phyloP scores from a whole-genome alignment of 2,888 invertebrate species.

The Temnothorax ravouxi region DNA sequence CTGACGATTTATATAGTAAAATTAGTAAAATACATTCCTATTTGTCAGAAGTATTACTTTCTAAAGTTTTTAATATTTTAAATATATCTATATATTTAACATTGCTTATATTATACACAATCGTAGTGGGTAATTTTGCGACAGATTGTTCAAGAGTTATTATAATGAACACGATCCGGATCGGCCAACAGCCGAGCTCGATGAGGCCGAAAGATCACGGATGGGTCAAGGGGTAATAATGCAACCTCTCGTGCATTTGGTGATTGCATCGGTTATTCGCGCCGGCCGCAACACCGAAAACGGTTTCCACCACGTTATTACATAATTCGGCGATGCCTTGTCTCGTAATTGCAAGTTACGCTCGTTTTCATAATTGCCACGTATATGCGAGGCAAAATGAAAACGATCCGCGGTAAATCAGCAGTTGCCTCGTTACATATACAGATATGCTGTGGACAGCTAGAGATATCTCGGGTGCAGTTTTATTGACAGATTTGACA shows the following conservation, averaged over 20 bases:
- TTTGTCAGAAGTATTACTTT: not conserved
- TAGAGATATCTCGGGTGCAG: not conserved
- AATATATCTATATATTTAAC: not conserved
- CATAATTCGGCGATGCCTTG: constrained; percentile 30
- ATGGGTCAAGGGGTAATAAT: constrained; percentile 59
- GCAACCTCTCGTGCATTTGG: constrained; percentile 34
- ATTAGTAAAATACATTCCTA: not conserved
- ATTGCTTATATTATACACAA: not conserved
- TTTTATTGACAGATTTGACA: not conserved
- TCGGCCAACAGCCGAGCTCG: constrained; percentile 2
- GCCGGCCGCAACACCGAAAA: constrained; percentile 13
- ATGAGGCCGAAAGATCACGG: constrained; percentile 30
- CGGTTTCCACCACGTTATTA: constrained; percentile 15
- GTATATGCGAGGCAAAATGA: constrained; percentile 13
- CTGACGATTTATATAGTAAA: not conserved
- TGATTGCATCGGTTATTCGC: constrained; percentile 52
- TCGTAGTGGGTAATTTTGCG: not conserved
- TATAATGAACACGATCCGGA: constrained; percentile 39
- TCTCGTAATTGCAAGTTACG: constrained; percentile 26
- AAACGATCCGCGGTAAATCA: constrained; percentile 15
- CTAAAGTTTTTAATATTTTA: not conserved
- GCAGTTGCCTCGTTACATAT: not conserved
- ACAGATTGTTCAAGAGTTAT: not conserved
- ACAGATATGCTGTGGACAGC: not conserved
- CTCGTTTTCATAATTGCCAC: constrained; percentile 16